Base-by-base conservation (phyloP, 1,140 invertebrate genomes). In the Trialeurodes vaporariorum region DNA sequence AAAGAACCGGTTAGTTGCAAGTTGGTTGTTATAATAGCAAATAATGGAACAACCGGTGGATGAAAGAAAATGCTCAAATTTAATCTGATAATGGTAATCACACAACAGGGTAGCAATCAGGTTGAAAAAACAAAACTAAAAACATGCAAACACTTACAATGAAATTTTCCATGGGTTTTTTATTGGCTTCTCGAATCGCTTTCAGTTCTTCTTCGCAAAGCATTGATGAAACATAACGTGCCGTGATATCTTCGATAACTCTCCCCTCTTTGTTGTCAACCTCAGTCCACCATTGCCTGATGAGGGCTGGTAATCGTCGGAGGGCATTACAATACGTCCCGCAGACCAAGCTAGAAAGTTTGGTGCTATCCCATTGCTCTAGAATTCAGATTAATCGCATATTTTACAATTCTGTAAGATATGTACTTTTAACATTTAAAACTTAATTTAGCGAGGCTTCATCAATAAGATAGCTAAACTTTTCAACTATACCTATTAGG, bases 281-380 rank as follows among this genome's bases (percentile, higher is more conserved):
- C 59, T 84, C 82, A 1, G 65, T 34, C 86, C 88, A 93, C 92
- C 93, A 96, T 73, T 87, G 84, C 23, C 92, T 82, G 1, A 90
- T 86, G 62, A 90, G 80, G 40, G 89, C 90, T n/a, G 90, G 90
- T 70, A 93, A 77, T 71, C 83, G 82, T 58, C 83, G 80, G 27
- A 93, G 75, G 63, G 84, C 78, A 67, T 83, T 81, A 13, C 81
- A 78, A 73, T 89, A 89, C 26, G 91, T 74, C 78, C 83, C 84
- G 74, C 89, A 90, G 1, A 84, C 83, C 66, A 90, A 77, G 63
- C 85, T 80, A 69, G 86, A 80, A 9, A 89, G 72, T 71, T 75
- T 81, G 63, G 73, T 71, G 68, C 78, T 79, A 11, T 75, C 78
- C 77, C 79, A 79, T 27, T 66, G 59, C 26, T 67, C 66, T 24